A percentile compares a stretch with the other conserved stretches of the same genome.
Evolutionary conservation across 2,113 vertebrate species (phyloP).

Genomic region (Tor tambroides): DNA sequence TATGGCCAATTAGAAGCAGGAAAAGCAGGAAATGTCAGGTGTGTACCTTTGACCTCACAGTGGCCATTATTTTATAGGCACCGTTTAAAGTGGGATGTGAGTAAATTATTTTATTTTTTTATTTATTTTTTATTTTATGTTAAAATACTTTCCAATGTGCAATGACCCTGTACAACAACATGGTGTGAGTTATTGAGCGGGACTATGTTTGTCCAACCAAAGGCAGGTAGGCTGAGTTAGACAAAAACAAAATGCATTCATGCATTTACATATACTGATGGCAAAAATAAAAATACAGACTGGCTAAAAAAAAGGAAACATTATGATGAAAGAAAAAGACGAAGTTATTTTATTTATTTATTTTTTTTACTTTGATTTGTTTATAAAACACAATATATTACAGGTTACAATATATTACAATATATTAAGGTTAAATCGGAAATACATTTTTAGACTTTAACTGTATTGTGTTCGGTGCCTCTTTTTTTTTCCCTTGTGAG

Average conservation of each 20-base stretch:
- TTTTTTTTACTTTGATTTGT: too few relatives aligned
- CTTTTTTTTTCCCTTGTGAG: neutral
- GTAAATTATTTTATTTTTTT: neutral
- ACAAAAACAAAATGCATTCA: too few relatives aligned
- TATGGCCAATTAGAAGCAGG: constrained; percentile 44
- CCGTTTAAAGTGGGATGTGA: neutral
- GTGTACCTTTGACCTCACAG: constrained; percentile 47
- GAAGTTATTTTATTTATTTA: too few relatives aligned
- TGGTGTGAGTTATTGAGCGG: too few relatives aligned
- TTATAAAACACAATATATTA: neutral
- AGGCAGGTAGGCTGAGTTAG: too few relatives aligned
- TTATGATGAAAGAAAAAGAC: neutral
- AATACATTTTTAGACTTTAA: neutral
- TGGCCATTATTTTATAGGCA: constrained; percentile 12
- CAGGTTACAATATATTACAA: neutral
- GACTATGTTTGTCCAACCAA: neutral
- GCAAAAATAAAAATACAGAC: neutral
- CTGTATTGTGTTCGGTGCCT: neutral
- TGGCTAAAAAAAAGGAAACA: neutral
- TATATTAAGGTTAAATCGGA: neutral
- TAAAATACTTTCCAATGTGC: neutral
- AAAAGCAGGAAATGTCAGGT: constrained; percentile 57
- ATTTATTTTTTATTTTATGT: too few relatives aligned
- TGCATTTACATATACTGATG: too few relatives aligned
- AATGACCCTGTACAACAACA: neutral